Conservation (phyloP, 2,113 vertebrate species). For the Carettochelys insculpta region DNA sequence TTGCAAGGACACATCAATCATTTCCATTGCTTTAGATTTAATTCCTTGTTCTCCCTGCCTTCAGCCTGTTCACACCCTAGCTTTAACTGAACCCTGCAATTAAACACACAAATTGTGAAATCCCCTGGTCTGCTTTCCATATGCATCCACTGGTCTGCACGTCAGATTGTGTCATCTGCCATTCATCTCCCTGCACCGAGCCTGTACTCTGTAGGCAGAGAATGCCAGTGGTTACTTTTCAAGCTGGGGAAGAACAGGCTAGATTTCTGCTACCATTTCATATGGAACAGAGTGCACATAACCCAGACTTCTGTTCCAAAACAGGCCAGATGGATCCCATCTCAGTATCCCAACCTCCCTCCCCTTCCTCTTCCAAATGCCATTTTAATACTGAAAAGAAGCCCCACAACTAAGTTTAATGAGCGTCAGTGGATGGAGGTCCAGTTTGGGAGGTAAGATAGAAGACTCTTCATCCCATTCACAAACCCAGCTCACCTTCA, state of each 20-base stretch:
- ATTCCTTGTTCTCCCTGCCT: not conserved
- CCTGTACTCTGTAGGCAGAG: not conserved
- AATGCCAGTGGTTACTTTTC: constrained; percentile 28
- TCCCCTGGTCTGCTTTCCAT: constrained; percentile 15
- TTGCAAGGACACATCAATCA: constrained; percentile 23
- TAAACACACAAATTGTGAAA: constrained; percentile 50
- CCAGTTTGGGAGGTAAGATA: not conserved
- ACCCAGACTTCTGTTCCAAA: constrained; percentile 25
- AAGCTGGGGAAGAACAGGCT: constrained; percentile 8
- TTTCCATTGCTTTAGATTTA: constrained; percentile 40
- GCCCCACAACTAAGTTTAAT: constrained; percentile 24
- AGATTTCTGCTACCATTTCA: not conserved
- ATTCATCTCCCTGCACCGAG: not conserved
- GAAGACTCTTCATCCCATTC: not conserved
- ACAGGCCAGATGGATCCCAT: constrained; percentile 6
- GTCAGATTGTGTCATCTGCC: not conserved
- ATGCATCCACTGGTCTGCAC: not conserved
- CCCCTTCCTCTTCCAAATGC: not conserved
- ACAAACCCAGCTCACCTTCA: not conserved
- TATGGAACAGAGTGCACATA: too few species aligned
- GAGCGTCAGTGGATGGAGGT: not conserved
- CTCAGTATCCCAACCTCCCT: not conserved
- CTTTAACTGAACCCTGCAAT: constrained; percentile 35
- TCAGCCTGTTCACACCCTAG: not conserved
- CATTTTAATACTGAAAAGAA: not conserved